A percentile compares a stretch with the other conserved stretches of the same genome.
Conservation (phyloP, 2,888 invertebrate species). For the Baccha elongata region DNA sequence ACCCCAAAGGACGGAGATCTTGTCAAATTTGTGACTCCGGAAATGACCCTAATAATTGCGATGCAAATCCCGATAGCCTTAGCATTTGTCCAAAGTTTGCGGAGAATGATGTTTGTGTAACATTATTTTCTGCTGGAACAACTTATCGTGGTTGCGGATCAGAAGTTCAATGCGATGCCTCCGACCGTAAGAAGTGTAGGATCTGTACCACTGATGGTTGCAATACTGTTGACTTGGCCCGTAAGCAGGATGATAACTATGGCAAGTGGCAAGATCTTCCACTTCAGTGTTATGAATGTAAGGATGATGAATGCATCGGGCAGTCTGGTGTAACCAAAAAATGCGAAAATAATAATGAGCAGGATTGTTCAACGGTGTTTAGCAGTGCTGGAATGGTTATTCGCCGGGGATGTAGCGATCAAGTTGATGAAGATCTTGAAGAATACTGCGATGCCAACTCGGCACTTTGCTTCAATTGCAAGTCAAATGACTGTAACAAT, state of each 20-base stretch:
- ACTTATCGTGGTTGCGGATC: slow-evolving; percentile 78
- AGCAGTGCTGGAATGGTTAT: slow-evolving; percentile 75
- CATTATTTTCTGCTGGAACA: slow-evolving; percentile 75
- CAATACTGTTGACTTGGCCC: slow-evolving; percentile 76
- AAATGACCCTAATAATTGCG: slow-evolving; percentile 74
- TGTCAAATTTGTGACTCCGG: slow-evolving; percentile 79
- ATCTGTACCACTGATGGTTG: slow-evolving; percentile 77
- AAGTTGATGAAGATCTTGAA: slow-evolving; percentile 67
- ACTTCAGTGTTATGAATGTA: slow-evolving; percentile 77
- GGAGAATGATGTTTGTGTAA: slow-evolving; percentile 77
- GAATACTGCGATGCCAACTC: slow-evolving; percentile 75
- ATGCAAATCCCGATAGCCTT: slow-evolving; percentile 75
- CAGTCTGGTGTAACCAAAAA: background rate
- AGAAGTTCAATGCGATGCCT: slow-evolving; percentile 76
- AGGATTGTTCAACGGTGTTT: slow-evolving; percentile 79
- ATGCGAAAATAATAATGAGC: slow-evolving; percentile 78
- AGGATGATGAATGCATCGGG: slow-evolving; percentile 74
- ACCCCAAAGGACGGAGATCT: slow-evolving; percentile 76
- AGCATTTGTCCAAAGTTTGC: slow-evolving; percentile 76
- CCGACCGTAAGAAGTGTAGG: slow-evolving; percentile 75
- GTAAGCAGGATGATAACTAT: slow-evolving; percentile 76
- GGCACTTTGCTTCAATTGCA: slow-evolving; percentile 77
- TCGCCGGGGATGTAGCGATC: slow-evolving; percentile 78
- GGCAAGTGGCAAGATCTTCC: slow-evolving; percentile 81
- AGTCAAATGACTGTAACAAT: slow-evolving; percentile 79